Evolutionary conservation across 2,113 vertebrate genomes (phyloP), one percentile per base, ranked within the genome.

Genomic region (Diglossa brunneiventris): DNA sequence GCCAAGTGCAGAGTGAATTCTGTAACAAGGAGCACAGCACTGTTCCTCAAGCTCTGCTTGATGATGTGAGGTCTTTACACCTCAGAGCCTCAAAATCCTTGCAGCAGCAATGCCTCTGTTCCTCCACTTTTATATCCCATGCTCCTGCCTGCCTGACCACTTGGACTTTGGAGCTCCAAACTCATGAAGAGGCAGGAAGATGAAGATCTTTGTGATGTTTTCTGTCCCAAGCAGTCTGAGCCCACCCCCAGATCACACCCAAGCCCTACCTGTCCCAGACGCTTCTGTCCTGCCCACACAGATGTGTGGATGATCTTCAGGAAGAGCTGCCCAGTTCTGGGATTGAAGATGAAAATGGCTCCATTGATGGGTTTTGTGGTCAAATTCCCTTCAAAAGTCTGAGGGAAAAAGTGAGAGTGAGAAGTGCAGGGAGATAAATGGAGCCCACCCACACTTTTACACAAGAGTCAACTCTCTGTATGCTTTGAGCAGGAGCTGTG

Each of bases 271-370:
- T 99, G 99, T 75, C 99, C 99, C 50, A 99, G 97, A 98, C 99
- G 99, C 67, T 99, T 99, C 98, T 99, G 99, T 91, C 99, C 99
- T 68, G 99, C 99, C 99, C 99, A 99, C 90, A 99, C 99, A 58
- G 99, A 99, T 0, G 99, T 99, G 97, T 99, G 99, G 97, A 99
- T 99, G 97, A 99, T 99, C 97, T 99, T 99, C 81, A 99, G 98
- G 98, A 99, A 99, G 53, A 99, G 99, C 97, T 99, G 99, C 10
- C 99, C 99, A 11, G 99, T 99, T 80, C 99, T 99, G 93, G 99
- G 99, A 96, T 99, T 99, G 98, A 99, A 99, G 97, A 99, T 99
- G 98, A 99, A 99, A 98, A 99, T 99, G 74, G 99, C 99, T 91
- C 99, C 99, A 3, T 99, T 99, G 98, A 99, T 99, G 58, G 99